Evolutionary conservation across 2,113 vertebrate genomes (phyloP), one percentile per base, ranked within the genome.

Genomic region (Rhinichthys klamathensis): DNA sequence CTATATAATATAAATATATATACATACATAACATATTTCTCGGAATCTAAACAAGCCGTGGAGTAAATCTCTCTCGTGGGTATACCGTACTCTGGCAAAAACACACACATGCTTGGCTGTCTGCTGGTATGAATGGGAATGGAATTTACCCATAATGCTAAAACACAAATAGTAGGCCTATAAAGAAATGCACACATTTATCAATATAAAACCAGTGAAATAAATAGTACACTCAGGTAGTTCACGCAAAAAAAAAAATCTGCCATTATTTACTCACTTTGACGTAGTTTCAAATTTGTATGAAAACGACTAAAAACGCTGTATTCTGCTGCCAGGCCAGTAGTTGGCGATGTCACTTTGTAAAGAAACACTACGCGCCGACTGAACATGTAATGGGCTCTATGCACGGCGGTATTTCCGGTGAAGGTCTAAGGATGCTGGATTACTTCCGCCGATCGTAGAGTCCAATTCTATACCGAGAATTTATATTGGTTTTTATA

Each of bases 141-240:
- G 90, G 89, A 91, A 93, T 92, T 90, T 89, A 91, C 83, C 85
- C 91, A 90, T 84, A 91, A 90, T 90, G 74, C 90, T 35, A n/a
- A 0, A 18, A 87, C 51, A 78, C 2, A 13, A 82, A 41, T 63
- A 87, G 90, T 91, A 83, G n/a, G n/a, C 30, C 30, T 30, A 30
- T 58, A 83, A 89, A 76, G 85, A 87, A 82, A 75, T 69, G 87
- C 35, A 30, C 18, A 21, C 41, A 49, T 67, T 8, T 56, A 23
- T 23, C 21, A 41, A 44, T 41, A 21, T 23, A 4, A 83, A 72
- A 83, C 44, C 25, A 7, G 23, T 75, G 4, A 69, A 69, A 85
- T 16, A 81, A 2, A 70, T 38, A 23, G 11, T 70, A 41, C 21
- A n/a, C 10, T 32, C 15, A 21, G 18, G 6, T 21, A 56, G 54